Evolutionary conservation across 2,888 invertebrate species (phyloP).

Genomic region (Parasteatoda lunata): DNA sequence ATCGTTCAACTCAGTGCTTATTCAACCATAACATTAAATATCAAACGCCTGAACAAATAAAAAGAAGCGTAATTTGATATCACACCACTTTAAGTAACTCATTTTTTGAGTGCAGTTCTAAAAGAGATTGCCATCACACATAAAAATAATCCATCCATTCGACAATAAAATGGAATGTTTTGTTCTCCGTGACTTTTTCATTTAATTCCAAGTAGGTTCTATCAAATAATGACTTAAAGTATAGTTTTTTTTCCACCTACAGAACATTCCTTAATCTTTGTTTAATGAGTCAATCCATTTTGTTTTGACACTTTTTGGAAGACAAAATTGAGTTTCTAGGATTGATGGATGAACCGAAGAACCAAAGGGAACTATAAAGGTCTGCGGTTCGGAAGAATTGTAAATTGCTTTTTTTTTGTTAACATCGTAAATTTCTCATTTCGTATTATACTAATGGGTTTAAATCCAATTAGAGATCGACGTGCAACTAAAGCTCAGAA

Average conservation of each 20-base stretch:
- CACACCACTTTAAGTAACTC: neutral
- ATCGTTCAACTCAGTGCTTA: neutral
- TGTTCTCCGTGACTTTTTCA: neutral
- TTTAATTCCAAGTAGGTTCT: conserved; percentile 19
- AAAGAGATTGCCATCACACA: neutral
- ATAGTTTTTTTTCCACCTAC: neutral
- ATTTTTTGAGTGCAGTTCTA: neutral
- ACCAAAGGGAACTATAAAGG: neutral
- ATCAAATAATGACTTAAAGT: conserved; percentile 17
- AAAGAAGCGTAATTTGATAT: conserved; percentile 1
- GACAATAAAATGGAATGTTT: neutral
- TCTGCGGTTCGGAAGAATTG: no score
- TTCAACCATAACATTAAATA: neutral
- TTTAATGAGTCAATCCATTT: conserved; percentile 47
- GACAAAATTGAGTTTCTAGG: conserved; percentile 26
- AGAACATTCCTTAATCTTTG: conserved; percentile 24
- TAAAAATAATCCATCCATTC: conserved; percentile 1
- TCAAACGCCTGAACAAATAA: neutral
- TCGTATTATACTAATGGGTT: no score
- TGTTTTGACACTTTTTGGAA: conserved; percentile 16
- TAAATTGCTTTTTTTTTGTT: no score
- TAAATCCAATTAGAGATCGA: no score
- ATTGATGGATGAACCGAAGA: neutral
- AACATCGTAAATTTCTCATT: no score
- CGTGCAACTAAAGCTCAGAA: no score